Conservation (phyloP, 2,797 vertebrate species). For the Muraenolepis orangiensis region DNA sequence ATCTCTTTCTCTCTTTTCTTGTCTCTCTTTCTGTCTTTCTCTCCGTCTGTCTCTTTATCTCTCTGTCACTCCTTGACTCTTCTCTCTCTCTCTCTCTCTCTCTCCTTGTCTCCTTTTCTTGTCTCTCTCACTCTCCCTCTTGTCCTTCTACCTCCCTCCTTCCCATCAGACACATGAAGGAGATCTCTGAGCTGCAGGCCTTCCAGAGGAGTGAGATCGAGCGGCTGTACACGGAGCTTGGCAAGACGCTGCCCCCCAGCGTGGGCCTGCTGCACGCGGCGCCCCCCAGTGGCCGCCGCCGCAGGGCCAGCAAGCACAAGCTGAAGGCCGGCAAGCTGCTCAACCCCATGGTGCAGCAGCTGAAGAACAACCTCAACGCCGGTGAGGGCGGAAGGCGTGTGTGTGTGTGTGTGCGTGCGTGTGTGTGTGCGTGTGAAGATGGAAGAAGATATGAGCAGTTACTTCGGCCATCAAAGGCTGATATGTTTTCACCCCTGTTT, state of each 20-base stretch:
- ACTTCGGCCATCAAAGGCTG: too few species aligned
- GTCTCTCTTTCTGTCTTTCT: neutral
- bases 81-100: neutral
- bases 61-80: too few species aligned
- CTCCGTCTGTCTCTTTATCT: too few species aligned
- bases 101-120: too few species aligned
- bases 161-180: slow-evolving; percentile 88
- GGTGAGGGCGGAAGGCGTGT: slow-evolving; percentile 78
- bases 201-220: slow-evolving; percentile 95
- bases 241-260: slow-evolving; percentile 86
- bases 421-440: neutral
- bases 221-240: slow-evolving; percentile 83
- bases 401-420: slow-evolving; percentile 70
- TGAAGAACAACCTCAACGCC: slow-evolving; percentile 85
- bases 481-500: too few species aligned
- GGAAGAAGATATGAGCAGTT: too few species aligned
- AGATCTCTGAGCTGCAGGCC: slow-evolving; percentile 93
- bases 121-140: neutral
- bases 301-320: slow-evolving; percentile 92
- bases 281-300: slow-evolving; percentile 86
- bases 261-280: slow-evolving; percentile 87
- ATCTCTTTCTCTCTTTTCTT: neutral
- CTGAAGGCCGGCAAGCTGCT: slow-evolving; percentile 91
- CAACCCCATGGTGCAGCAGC: slow-evolving; percentile 93
- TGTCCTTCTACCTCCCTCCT: neutral